Evolutionary conservation across 2,797 vertebrate genomes (phyloP), one percentile per base, ranked within the genome.

Genomic region (Selene dorsalis): DNA sequence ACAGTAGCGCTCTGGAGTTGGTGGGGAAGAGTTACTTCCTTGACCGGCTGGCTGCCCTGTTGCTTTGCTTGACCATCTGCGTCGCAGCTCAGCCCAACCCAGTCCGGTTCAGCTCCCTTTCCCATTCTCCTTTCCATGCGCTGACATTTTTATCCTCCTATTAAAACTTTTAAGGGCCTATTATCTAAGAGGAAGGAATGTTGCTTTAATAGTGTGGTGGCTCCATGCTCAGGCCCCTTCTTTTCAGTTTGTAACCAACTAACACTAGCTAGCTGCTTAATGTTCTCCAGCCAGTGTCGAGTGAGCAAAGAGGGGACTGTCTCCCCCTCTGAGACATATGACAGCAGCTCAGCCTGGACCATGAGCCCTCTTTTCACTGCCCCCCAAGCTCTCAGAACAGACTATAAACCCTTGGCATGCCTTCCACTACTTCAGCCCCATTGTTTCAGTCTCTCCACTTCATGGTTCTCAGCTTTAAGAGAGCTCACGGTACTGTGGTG

Each of bases 81-180:
- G 62, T 69, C n/a, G 79, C 57, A 77, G 87, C 82, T 85, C 81
- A 73, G 85, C 85, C 84, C 83, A 74, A 53, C 86, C 83, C 82
- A 77, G 73, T 79, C 87, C 74, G 20, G 75, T 79, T 83, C 67
- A 68, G 82, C 80, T 88, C 63, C 82, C 88, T 88, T 88, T 84
- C 87, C 73, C 87, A 73, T 89, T 91, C 87, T 92, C 86, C 86
- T 93, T 93, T 94, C 92, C 90, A 91, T 91, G 87, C 86, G 50
- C 81, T 95, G 93, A 94, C 89, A 93, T 95, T 95, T 95, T 95
- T 94, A 94, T 94, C 90, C 89, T 90, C 89, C 93, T 85, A 87
- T 95, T 95, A 95, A 94, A 94, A 88, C 79, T 92, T 95, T 95
- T 93, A 95, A 93, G 90, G 93, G 88, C 89, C 91, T 89, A 91